Evolutionary conservation across 2,888 invertebrate genomes (phyloP).

Genomic region (Eilema depressum): DNA sequence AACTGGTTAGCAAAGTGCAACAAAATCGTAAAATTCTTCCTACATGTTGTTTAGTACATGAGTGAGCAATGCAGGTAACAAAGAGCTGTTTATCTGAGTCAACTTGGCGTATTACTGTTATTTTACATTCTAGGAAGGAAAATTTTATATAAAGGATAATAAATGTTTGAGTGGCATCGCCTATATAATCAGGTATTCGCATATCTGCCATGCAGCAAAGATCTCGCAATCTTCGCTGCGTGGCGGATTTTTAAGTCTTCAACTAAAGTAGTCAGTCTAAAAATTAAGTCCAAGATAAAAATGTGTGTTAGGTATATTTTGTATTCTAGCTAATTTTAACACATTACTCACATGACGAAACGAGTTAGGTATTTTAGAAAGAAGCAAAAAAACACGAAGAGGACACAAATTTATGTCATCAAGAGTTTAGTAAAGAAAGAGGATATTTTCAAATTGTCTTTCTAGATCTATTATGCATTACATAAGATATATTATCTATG

Average conservation of each 20-base stretch:
- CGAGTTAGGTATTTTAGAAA: neutral
- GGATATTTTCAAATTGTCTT: neutral
- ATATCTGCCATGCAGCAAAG: too few species aligned
- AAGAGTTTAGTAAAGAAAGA: neutral
- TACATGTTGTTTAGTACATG: constrained; percentile 13
- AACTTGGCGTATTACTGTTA: constrained; percentile 19
- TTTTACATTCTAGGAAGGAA: constrained; percentile 12
- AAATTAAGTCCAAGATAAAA: too few species aligned
- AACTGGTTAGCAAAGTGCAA: constrained; percentile 30
- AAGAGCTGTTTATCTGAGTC: constrained; percentile 20
- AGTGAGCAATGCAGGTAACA: constrained; percentile 13
- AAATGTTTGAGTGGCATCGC: neutral
- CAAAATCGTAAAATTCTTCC: constrained; percentile 29
- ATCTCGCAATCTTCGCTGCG: neutral
- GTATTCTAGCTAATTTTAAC: neutral
- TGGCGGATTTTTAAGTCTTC: neutral
- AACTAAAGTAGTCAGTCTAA: neutral
- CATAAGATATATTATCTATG: neutral
- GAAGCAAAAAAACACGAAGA: neutral
- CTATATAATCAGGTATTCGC: neutral
- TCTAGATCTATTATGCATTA: neutral
- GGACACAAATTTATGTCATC: neutral
- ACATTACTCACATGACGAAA: neutral
- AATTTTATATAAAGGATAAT: constrained; percentile 5
- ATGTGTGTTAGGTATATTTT: too few species aligned